Evolutionary conservation across 2,797 vertebrate species (phyloP).

Genomic region (Myripristis murdjan): DNA sequence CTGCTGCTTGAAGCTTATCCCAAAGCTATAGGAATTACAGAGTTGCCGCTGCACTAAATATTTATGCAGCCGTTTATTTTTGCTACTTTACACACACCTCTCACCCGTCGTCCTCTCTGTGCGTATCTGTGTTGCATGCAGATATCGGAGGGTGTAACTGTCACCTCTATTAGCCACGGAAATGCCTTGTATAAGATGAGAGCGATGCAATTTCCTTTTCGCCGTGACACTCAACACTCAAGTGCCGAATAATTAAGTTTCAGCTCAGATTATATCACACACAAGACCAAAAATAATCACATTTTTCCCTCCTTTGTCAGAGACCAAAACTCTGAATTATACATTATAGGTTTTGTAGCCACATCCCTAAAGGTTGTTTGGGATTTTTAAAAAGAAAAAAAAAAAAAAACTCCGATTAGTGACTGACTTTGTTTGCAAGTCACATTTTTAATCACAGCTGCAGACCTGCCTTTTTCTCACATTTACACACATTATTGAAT

Average conservation of each 20-base stretch:
- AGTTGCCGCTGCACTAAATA: constrained; percentile 18
- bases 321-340: constrained; percentile 9
- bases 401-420: too few species aligned
- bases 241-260: constrained; percentile 61
- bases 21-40: neutral
- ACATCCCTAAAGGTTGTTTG: constrained; percentile 25
- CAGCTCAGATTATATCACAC: constrained; percentile 26
- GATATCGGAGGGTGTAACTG: neutral
- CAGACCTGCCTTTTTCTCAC: constrained; percentile 56
- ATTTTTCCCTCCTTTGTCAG: constrained; percentile 2
- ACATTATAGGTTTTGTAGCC: constrained; percentile 52
- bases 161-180: constrained; percentile 33
- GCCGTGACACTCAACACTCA: constrained; percentile 60
- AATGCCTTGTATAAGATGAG: constrained; percentile 48
- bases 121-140: too few species aligned
- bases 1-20: constrained; percentile 1
- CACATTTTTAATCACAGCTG: constrained; percentile 55
- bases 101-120: neutral
- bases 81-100: neutral
- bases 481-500: constrained; percentile 26
- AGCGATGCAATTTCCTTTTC: constrained; percentile 50
- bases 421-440: constrained; percentile 11
- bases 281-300: neutral
- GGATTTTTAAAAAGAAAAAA: constrained; percentile 76
- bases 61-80: neutral